Percentiles rank a stretch among this genome's conserved stretches.
These are phyloP conservation scores for Rhorus exstirpatorius DNA, from an alignment of 2,888 invertebrate genomes.

Conservation along the genomic window DNA sequence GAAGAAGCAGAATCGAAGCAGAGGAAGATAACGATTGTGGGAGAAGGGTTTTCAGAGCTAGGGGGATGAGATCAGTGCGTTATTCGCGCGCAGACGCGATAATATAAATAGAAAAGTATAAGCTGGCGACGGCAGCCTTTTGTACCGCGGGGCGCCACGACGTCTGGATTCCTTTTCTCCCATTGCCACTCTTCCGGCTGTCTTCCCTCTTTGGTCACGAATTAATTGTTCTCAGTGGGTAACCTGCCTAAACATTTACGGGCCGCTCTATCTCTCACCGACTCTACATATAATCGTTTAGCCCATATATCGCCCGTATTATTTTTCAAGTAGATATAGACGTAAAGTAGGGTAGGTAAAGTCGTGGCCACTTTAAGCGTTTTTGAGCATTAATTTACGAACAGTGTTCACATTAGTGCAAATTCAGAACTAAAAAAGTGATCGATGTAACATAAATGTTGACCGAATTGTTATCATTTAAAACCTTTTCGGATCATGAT, in stretches of 20 bases:
- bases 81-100: conserved; percentile 58
- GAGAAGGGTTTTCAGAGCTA: background rate
- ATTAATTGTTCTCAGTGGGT: conserved; percentile 55
- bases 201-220: conserved; percentile 33
- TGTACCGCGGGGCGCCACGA: conserved; percentile 57
- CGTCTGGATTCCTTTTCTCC: conserved; percentile 64
- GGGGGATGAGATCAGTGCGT: conserved; percentile 14
- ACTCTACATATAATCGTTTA: conserved; percentile 10
- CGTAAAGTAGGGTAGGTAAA: too few relatives aligned
- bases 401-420: too few relatives aligned
- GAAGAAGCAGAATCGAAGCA: too few relatives aligned
- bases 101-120: conserved; percentile 54
- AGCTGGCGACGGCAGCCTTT: conserved; percentile 48
- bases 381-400: too few relatives aligned
- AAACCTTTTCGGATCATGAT: too few relatives aligned
- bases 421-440: too few relatives aligned
- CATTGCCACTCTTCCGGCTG: conserved; percentile 37
- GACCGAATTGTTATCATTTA: too few relatives aligned
- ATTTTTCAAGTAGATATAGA: too few relatives aligned
- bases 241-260: conserved; percentile 17
- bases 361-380: too few relatives aligned
- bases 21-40: background rate
- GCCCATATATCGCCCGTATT: conserved; percentile 1
- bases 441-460: too few relatives aligned
- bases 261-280: conserved; percentile 11